Conservation (phyloP, 2,797 vertebrate genomes). For the Parauchenoglanis ngamensis region DNA sequence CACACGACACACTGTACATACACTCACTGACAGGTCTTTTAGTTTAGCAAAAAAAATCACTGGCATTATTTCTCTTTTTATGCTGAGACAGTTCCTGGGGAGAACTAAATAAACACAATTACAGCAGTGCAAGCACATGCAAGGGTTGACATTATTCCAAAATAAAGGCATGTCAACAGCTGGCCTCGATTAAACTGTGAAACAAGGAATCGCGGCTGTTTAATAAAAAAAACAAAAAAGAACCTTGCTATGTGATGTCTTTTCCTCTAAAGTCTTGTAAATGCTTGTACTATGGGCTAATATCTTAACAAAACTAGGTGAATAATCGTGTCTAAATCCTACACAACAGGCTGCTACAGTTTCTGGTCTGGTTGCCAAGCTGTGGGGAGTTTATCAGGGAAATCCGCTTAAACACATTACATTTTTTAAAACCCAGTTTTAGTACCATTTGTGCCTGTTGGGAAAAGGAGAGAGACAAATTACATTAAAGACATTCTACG, state of each 20-base stretch:
- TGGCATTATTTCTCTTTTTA: background rate
- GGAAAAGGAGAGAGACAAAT: background rate
- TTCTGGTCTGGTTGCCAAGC: background rate
- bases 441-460: background rate
- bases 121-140: background rate
- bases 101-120: background rate
- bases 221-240: background rate
- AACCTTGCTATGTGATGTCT: constrained; percentile 10
- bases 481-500: background rate
- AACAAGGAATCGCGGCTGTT: background rate
- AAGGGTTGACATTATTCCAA: background rate
- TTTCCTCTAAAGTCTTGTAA: constrained; percentile 1
- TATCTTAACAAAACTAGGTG: background rate
- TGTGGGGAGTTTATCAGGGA: background rate
- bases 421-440: background rate
- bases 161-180: constrained; percentile 1
- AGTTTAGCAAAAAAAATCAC: background rate
- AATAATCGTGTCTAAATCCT: background rate
- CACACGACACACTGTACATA: background rate
- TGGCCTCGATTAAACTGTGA: constrained; percentile 1
- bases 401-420: background rate
- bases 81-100: background rate
- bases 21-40: constrained; percentile 9
- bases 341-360: background rate
- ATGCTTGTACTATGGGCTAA: background rate